Conservation (phyloP, 2,888 invertebrate genomes). For the Caenorhabditis afra region DNA sequence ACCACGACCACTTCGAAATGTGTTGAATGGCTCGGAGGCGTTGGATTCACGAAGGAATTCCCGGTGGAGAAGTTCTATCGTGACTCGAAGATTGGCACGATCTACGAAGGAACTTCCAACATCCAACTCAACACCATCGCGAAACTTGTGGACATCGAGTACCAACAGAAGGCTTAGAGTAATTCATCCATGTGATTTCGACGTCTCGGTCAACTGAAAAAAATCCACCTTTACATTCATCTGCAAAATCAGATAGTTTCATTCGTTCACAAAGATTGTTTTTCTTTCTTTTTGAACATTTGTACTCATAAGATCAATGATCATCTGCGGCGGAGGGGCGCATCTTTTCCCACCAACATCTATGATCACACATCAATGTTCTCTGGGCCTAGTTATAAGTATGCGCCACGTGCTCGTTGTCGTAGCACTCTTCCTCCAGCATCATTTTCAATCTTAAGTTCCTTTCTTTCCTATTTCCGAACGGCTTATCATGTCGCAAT, state of each 20-base stretch:
- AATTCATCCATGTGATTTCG: too few species aligned
- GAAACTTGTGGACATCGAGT: conserved; percentile 85
- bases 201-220: too few species aligned
- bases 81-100: conserved; percentile 83
- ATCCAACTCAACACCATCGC: conserved; percentile 97
- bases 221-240: too few species aligned
- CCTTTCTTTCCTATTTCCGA: not conserved
- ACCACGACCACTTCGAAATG: conserved; percentile 85
- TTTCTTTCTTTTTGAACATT: too few species aligned
- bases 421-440: not conserved
- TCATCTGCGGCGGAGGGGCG: too few species aligned
- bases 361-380: too few species aligned
- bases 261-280: too few species aligned
- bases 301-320: too few species aligned
- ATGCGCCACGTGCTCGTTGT: not conserved
- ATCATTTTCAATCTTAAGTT: not conserved
- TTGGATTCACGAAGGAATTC: conserved; percentile 95
- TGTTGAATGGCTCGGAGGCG: conserved; percentile 98
- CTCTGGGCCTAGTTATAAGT: too few species aligned
- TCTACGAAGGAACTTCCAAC: conserved; percentile 97
- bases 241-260: too few species aligned
- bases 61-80: conserved; percentile 96
- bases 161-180: conserved; percentile 22
- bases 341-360: too few species aligned
- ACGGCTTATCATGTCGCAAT: too few species aligned